Evolutionary conservation across 2,888 invertebrate species (phyloP).

Genomic region (Merodon equestris): DNA sequence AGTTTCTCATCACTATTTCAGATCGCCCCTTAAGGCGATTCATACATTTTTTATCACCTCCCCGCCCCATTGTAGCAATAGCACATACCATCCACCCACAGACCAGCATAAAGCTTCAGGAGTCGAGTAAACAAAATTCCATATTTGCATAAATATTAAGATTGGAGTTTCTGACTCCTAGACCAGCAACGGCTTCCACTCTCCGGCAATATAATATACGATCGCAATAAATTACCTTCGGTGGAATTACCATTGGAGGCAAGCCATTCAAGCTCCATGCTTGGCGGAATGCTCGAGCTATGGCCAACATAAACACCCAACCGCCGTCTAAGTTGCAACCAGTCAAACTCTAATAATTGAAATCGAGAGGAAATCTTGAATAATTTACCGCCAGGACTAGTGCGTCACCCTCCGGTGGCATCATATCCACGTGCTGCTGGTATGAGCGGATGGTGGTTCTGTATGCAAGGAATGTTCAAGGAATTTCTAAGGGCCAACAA

Average conservation of each 20-base stretch:
- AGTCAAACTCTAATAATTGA: conserved; percentile 68
- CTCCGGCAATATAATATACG: conserved; percentile 56
- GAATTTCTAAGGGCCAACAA: conserved; percentile 32
- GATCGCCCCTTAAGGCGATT: conserved; percentile 56
- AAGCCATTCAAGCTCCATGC: conserved; percentile 9
- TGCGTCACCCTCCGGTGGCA: not conserved
- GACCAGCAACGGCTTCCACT: not conserved
- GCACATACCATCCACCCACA: not conserved
- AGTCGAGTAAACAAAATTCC: conserved; percentile 64
- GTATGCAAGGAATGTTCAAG: conserved; percentile 53
- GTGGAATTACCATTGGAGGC: conserved; percentile 50
- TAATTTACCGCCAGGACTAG: conserved; percentile 51
- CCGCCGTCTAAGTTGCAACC: conserved; percentile 5
- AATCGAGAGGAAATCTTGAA: conserved; percentile 68
- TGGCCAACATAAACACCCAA: conserved; percentile 7
- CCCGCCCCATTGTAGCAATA: not conserved
- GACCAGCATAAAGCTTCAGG: conserved; percentile 20
- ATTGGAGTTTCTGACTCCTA: conserved; percentile 48
- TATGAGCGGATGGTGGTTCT: conserved; percentile 15
- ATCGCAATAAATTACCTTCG: conserved; percentile 64
- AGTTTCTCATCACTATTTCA: conserved; percentile 30
- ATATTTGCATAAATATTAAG: conserved; percentile 69
- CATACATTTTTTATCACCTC: conserved; percentile 66
- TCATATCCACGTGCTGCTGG: conserved; percentile 1
- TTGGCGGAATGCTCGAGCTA: conserved; percentile 23